Evolutionary conservation across 2,888 invertebrate genomes (phyloP).

Genomic region (Creontiades dilutus): DNA sequence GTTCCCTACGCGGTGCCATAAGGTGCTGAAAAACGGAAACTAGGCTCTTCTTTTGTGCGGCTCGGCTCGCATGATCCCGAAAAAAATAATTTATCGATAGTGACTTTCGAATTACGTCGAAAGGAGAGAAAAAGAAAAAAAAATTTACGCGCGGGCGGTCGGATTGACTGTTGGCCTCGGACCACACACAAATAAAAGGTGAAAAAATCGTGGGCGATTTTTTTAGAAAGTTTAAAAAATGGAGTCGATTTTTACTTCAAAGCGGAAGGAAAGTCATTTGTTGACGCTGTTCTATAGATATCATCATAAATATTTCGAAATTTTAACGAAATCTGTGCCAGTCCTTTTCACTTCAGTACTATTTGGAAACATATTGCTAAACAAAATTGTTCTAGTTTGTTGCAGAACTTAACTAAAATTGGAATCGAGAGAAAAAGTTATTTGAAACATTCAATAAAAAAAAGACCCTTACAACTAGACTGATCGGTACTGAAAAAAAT

Average conservation of each 20-base stretch:
- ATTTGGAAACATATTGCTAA: too few relatives aligned
- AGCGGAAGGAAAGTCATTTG: neutral
- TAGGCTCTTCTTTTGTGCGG: slow-evolving; percentile 8
- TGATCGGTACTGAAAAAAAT: too few relatives aligned
- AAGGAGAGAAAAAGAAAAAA: neutral
- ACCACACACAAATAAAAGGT: slow-evolving; percentile 19
- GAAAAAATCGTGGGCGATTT: slow-evolving; percentile 26
- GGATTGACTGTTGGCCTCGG: neutral
- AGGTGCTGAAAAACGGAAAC: slow-evolving; percentile 62
- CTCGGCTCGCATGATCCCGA: neutral
- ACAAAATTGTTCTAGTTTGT: too few relatives aligned
- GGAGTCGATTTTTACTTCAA: neutral
- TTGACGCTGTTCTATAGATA: too few relatives aligned
- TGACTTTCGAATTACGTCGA: slow-evolving; percentile 25
- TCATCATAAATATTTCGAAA: too few relatives aligned
- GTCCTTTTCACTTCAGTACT: too few relatives aligned
- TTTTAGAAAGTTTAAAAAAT: slow-evolving; percentile 25
- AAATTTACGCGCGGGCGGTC: slow-evolving; percentile 15
- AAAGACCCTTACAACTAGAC: too few relatives aligned
- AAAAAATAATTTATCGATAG: slow-evolving; percentile 38
- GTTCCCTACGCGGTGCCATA: slow-evolving; percentile 18
- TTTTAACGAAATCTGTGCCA: too few relatives aligned
- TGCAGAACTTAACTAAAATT: too few relatives aligned
- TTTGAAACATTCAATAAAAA: too few relatives aligned
- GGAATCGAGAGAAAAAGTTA: too few relatives aligned